A percentile compares a stretch with the other conserved stretches of the same genome.
Evolutionary conservation across 2,113 vertebrate genomes (phyloP).

Genomic region (Diglossa brunneiventris): DNA sequence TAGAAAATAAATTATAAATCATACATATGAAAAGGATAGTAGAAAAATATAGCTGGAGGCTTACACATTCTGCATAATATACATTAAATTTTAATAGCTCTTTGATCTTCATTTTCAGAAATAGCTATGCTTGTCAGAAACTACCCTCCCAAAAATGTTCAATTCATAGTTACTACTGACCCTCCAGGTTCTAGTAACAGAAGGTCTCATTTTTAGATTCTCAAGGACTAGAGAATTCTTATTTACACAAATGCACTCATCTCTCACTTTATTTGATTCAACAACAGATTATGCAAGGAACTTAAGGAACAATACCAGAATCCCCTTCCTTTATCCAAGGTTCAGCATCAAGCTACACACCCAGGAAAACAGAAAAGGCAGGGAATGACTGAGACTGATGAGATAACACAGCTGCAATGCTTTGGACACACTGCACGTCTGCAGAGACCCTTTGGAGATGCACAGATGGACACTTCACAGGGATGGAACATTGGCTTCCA

Average conservation of each 20-base stretch:
- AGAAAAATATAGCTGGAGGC: slow-evolving; percentile 45
- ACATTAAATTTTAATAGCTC: slow-evolving; percentile 54
- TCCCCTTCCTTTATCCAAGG: slow-evolving; percentile 24
- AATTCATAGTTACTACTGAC: slow-evolving; percentile 18
- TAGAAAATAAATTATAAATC: slow-evolving; percentile 65
- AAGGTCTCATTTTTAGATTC: neutral
- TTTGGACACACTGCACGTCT: neutral
- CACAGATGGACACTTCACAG: slow-evolving; percentile 24
- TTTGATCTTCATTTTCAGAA: slow-evolving; percentile 63
- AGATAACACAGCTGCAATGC: neutral
- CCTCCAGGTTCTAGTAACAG: slow-evolving; percentile 1
- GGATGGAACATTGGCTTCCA: neutral
- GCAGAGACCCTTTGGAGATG: neutral
- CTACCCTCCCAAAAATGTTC: slow-evolving; percentile 16
- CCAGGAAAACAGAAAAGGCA: slow-evolving; percentile 36
- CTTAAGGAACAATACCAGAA: neutral
- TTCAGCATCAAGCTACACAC: slow-evolving; percentile 20
- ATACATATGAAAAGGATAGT: slow-evolving; percentile 38
- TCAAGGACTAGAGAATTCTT: neutral
- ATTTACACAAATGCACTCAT: neutral
- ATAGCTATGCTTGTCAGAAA: slow-evolving; percentile 40
- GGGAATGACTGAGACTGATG: slow-evolving; percentile 8
- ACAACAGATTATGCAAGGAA: neutral
- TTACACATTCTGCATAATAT: slow-evolving; percentile 54
- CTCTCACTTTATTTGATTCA: neutral